Evolutionary conservation across 2,113 vertebrate species (phyloP).

Genomic region (Peromyscus maniculatus): DNA sequence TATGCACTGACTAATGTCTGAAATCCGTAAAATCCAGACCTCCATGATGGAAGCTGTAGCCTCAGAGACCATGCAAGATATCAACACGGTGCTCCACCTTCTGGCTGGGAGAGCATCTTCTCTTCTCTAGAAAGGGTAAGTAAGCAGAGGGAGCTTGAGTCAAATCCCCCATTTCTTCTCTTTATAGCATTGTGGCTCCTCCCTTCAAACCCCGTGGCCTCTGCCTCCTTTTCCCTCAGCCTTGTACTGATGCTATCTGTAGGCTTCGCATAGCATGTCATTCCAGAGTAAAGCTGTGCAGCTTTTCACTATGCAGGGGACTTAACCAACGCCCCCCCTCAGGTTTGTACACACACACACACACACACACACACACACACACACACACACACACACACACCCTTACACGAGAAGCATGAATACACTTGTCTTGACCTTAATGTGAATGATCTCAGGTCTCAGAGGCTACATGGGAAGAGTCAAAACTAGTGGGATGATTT

Average conservation of each 20-base stretch:
- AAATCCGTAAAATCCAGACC: too few species aligned
- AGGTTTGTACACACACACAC: neutral
- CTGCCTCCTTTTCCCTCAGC: neutral
- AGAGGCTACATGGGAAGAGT: neutral
- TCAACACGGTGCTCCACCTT: rapidly evolving
- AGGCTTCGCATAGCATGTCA: neutral
- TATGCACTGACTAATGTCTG: neutral
- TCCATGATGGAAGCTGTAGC: neutral
- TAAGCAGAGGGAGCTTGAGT: neutral
- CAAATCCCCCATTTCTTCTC: neutral
- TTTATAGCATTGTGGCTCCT: neutral
- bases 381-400: neutral
- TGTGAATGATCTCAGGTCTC: neutral
- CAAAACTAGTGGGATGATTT: neutral
- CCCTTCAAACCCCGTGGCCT: neutral
- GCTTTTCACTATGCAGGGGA: too few species aligned
- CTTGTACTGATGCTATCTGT: neutral
- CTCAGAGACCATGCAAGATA: rapidly evolving
- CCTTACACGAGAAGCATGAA: neutral
- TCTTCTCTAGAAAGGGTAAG: neutral
- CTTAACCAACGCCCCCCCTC: neutral
- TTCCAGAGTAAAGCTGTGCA: neutral
- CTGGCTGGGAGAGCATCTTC: rapidly evolving
- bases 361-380: neutral
- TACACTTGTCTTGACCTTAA: neutral